Conservation (phyloP, 2,797 vertebrate genomes). For the Pelobates cultripes region DNA sequence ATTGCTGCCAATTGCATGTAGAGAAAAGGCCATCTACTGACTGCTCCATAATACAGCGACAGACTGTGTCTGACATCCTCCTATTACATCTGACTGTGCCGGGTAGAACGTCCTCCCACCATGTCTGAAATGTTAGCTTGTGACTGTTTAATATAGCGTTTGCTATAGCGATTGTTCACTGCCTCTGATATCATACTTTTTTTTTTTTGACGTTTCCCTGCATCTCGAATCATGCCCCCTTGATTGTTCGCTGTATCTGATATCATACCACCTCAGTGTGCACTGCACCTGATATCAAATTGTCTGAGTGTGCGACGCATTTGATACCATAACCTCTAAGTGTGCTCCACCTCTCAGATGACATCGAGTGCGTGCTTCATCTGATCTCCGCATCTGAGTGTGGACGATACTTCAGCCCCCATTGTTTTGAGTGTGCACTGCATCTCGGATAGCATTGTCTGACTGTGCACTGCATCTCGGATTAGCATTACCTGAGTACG, state of each 20-base stretch:
- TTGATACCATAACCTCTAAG: constrained; percentile 25
- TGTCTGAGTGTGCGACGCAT: constrained; percentile 8
- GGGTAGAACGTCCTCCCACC: constrained; percentile 19
- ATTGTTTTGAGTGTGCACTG: constrained; percentile 24
- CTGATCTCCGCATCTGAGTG: constrained; percentile 8
- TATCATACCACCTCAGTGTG: constrained; percentile 1
- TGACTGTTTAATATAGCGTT: neutral
- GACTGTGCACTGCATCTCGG: constrained; percentile 30
- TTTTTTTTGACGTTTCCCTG: constrained; percentile 25
- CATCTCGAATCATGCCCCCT: constrained; percentile 20
- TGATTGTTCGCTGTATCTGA: constrained; percentile 3
- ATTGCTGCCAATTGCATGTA: no score
- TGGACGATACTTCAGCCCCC: neutral
- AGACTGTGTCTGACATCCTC: neutral
- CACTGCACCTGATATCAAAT: constrained; percentile 26
- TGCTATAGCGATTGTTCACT: constrained; percentile 23
- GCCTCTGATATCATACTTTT: constrained; percentile 22
- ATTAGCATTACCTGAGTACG: constrained; percentile 6
- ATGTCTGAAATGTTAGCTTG: neutral
- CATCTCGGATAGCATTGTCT: constrained; percentile 18
- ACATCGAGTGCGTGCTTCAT: constrained; percentile 10
- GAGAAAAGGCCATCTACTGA: neutral
- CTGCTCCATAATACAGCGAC: neutral
- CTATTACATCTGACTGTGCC: constrained; percentile 3
- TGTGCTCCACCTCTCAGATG: constrained; percentile 25